These are phyloP conservation scores for Antedon bifida DNA, from an alignment of 35 echinoderm and acorn worm genomes.

Conservation along the genomic window DNA sequence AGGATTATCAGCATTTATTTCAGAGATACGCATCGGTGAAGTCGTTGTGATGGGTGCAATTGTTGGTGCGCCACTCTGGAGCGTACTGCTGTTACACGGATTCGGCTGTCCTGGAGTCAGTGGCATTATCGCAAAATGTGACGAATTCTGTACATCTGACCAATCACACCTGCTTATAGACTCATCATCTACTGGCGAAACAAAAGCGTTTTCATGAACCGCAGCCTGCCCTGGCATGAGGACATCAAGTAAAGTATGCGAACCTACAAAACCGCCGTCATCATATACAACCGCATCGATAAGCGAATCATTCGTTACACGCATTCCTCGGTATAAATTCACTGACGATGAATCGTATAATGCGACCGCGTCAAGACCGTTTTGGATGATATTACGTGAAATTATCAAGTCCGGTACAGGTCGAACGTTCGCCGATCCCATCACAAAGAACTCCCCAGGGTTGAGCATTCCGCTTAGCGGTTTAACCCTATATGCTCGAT, in stretches of 20 bases:
- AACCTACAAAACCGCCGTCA: slow-evolving; percentile 11
- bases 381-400: slow-evolving; percentile 14
- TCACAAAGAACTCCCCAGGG: slow-evolving; percentile 27
- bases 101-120: slow-evolving; percentile 34
- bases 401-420: slow-evolving; percentile 47
- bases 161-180: slow-evolving; percentile 65
- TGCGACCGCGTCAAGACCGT: background rate
- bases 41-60: background rate
- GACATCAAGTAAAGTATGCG: slow-evolving; percentile 30
- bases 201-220: slow-evolving; percentile 40
- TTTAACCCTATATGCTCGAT: slow-evolving; percentile 43
- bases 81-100: slow-evolving; percentile 17
- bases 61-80: background rate
- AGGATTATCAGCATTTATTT: slow-evolving; percentile 49
- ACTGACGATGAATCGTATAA: slow-evolving; percentile 17
- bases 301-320: slow-evolving; percentile 39
- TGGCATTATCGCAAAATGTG: slow-evolving; percentile 24
- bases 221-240: slow-evolving; percentile 51
- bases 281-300: slow-evolving; percentile 91
- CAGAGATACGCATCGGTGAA: slow-evolving; percentile 44
- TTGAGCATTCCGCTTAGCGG: slow-evolving; percentile 14
- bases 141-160: slow-evolving; percentile 27
- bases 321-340: slow-evolving; percentile 17
- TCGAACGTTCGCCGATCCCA: slow-evolving; percentile 43
- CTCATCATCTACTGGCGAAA: slow-evolving; percentile 33